These are phyloP conservation scores for Onychomys leucogaster DNA, from an alignment of 2,797 vertebrate genomes.

Conservation along the genomic window DNA sequence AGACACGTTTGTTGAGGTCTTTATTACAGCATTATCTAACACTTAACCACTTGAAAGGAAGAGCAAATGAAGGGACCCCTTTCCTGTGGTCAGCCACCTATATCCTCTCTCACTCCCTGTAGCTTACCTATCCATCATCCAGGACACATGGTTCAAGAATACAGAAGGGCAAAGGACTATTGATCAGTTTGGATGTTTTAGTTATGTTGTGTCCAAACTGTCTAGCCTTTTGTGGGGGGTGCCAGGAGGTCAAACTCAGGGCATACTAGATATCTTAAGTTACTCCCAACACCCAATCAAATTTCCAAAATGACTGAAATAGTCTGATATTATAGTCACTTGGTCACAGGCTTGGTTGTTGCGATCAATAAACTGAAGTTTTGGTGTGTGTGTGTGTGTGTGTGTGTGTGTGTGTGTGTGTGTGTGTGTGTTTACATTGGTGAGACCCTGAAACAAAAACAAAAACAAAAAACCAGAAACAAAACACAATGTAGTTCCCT, in stretches of 20 bases:
- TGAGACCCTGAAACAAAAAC: background rate
- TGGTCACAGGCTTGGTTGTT: background rate
- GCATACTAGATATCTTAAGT: background rate
- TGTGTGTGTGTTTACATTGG: background rate
- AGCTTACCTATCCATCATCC: background rate
- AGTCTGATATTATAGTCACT: background rate
- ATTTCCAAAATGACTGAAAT: background rate
- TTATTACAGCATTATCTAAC: background rate
- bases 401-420: background rate
- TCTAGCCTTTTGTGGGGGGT: background rate
- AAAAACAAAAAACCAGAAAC: background rate
- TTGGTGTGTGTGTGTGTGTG: background rate
- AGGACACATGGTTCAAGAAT: background rate
- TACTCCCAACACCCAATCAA: background rate
- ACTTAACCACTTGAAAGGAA: slow-evolving; percentile 5
- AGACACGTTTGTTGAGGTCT: background rate
- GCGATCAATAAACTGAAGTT: background rate
- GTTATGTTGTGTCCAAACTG: background rate
- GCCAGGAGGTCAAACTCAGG: background rate
- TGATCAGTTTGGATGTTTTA: slow-evolving; percentile 4
- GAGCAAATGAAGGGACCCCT: background rate
- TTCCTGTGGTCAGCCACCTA: background rate
- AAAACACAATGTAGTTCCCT: background rate
- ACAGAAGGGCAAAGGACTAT: background rate
- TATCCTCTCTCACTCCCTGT: background rate